Base-by-base conservation (phyloP, 1,140 invertebrate species). In the Pteromalus puparum region DNA sequence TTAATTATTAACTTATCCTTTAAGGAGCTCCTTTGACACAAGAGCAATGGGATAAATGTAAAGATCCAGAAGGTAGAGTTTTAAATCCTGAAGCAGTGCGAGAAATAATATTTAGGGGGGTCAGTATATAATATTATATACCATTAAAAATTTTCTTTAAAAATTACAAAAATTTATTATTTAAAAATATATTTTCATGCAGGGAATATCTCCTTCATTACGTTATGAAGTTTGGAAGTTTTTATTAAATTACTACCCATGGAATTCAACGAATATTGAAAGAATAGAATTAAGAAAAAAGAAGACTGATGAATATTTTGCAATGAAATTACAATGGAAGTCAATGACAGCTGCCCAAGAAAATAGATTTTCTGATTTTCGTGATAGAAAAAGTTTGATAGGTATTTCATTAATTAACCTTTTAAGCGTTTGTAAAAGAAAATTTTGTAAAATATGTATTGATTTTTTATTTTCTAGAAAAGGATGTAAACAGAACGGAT, bases 401-500 rank as follows among this genome's bases (percentile, higher is more conserved):
- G 97, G 96, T 97, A 92, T 30, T n/a, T 83, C 28, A 24, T 82
- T 73, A 9, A 65, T 28, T 28, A 76, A 34, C 84, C 83, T 53
- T 12, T 15, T 48, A 15, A 53, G 18, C 18, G 5, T 82, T 30
- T 81, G 12, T 42, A 48, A 73, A 85, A 87, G 30, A 34, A 74
- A n/a, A 81, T 7, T 77, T 34, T 65, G 5, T 53, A 26, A 76
- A 75, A 65, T 48, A n/a, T 73, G 21, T 42, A 80, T 76, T 53
- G 75, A 87, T 28, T 70, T 70, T n/a, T n/a, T n/a, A n/a, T n/a
- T n/a, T 70, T 70, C 13, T 91, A 97, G 98, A 99, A 89, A 99
- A 99, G 93, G 99, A 99, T 94, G 99, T 99, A 0, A 97, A 97
- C 85, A 94, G 99, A 88, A 99, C 99, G 18, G 99, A 99, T 91